phyloP scores from a whole-genome alignment of 2,888 invertebrate species.

The Eupithecia tripunctaria region DNA sequence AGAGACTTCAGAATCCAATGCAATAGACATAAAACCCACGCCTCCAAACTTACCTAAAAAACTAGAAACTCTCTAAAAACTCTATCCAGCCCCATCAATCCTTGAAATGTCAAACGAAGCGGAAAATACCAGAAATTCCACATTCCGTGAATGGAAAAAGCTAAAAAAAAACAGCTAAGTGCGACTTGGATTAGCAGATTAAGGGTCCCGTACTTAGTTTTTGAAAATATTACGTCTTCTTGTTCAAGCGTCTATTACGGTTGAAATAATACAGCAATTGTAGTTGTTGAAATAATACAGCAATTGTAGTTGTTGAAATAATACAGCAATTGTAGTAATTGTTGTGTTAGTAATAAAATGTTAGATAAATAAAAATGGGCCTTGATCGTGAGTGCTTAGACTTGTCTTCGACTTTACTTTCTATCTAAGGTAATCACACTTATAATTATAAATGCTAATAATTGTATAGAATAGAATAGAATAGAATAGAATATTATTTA shows the following conservation, averaged over 20 bases:
- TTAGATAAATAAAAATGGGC: no score
- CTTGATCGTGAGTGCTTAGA: background rate
- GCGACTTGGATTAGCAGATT: background rate
- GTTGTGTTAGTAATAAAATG: no score
- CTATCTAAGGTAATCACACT: no score
- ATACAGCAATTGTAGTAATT: background rate
- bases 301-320: background rate
- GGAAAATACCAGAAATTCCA: conserved; percentile 44
- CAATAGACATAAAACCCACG: conserved; percentile 12
- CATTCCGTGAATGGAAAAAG: conserved; percentile 44
- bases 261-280: background rate
- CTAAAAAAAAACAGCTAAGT: background rate
- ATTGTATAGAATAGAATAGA: no score
- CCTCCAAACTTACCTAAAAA: background rate
- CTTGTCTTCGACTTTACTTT: no score
- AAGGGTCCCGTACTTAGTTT: background rate
- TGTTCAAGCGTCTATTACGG: background rate
- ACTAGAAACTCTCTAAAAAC: conserved; percentile 5
- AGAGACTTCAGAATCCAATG: background rate
- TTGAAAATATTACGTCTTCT: background rate
- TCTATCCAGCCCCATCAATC: conserved; percentile 32
- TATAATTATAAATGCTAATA: no score
- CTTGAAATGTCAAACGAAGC: conserved; percentile 39
- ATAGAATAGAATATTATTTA: no score
- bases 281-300: background rate